These are phyloP conservation scores for Hyphantria cunea DNA, from an alignment of 1,140 invertebrate genomes.

Conservation along the genomic window DNA sequence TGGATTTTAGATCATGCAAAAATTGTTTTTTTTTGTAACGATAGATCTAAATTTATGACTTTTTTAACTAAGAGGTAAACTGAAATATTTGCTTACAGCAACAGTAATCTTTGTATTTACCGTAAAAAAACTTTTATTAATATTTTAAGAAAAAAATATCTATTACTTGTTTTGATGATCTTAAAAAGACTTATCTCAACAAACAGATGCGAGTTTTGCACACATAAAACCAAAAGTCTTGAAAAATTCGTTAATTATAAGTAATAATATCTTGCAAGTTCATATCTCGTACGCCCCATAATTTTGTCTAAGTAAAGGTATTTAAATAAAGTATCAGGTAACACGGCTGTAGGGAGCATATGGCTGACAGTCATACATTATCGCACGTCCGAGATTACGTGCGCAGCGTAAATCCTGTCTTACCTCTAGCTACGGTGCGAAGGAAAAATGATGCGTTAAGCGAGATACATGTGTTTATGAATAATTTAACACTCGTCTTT, in stretches of 20 bases:
- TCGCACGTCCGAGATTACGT: conserved; percentile 23
- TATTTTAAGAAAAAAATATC: no score
- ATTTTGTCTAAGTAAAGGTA: conserved; percentile 25
- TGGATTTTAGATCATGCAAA: no score
- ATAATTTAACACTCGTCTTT: conserved; percentile 25
- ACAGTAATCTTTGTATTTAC: no score
- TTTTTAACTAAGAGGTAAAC: no score
- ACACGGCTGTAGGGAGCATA: background rate
- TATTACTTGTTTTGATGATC: no score
- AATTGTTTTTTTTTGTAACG: no score
- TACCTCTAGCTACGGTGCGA: conserved; percentile 10
- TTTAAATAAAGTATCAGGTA: conserved; percentile 27
- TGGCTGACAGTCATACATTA: conserved; percentile 20
- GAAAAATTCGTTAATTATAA: conserved; percentile 9
- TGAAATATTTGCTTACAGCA: no score
- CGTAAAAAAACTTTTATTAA: no score
- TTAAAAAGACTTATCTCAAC: no score
- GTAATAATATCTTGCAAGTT: conserved; percentile 17
- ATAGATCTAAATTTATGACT: no score
- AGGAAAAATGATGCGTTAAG: conserved; percentile 30
- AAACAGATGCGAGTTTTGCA: no score
- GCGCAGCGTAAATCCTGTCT: conserved; percentile 11
- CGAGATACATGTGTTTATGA: conserved; percentile 29
- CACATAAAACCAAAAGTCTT: background rate
- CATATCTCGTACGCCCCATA: conserved; percentile 1